Evolutionary conservation across 2,888 invertebrate species (phyloP).

Genomic region (Caenorhabditis uteleia): DNA sequence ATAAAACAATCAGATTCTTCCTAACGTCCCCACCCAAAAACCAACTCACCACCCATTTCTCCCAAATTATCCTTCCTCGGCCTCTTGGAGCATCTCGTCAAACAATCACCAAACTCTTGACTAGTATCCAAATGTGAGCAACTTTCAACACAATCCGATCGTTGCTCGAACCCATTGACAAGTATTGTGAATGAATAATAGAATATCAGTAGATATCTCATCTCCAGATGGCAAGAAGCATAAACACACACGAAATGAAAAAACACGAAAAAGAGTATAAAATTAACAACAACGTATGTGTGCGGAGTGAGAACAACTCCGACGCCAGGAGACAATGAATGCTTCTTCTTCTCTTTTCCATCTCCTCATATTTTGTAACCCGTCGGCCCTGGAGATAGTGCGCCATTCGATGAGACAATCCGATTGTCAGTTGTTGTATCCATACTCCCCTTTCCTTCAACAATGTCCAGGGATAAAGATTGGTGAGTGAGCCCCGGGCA

Average conservation of each 20-base stretch:
- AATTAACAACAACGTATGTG: background rate
- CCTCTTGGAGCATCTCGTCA: constrained; percentile 18
- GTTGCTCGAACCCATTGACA: constrained; percentile 17
- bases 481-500: no score
- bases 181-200: background rate
- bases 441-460: no score
- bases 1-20: background rate
- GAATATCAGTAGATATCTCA: background rate
- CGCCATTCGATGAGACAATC: no score
- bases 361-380: no score
- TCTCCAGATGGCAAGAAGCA: no score
- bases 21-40: background rate
- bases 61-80: constrained; percentile 26
- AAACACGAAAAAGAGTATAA: background rate
- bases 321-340: background rate
- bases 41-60: constrained; percentile 13
- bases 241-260: no score
- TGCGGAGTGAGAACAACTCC: background rate
- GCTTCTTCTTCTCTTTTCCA: no score
- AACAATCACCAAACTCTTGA: constrained; percentile 35
- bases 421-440: no score
- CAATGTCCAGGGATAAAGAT: no score
- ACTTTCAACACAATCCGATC: constrained; percentile 35
- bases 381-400: no score
- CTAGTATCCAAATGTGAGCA: constrained; percentile 34